Percentiles rank a stretch among this genome's conserved stretches.
These are phyloP conservation scores for Diorhabda elongata DNA, from an alignment of 1,140 invertebrate genomes.

Conservation along the genomic window DNA sequence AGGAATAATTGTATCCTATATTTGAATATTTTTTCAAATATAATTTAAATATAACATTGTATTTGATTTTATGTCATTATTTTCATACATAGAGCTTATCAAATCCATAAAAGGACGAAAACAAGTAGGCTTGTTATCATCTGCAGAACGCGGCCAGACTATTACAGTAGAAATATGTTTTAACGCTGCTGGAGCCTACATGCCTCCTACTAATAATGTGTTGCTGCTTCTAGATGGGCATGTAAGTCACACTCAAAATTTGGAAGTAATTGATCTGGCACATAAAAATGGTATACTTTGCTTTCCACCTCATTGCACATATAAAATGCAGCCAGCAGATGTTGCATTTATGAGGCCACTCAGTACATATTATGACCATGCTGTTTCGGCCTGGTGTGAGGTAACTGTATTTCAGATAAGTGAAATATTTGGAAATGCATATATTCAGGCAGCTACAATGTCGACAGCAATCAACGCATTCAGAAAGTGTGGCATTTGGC, in stretches of 20 bases:
- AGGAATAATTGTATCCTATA: slow-evolving; percentile 11
- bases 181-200: slow-evolving; percentile 28
- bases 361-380: slow-evolving; percentile 37
- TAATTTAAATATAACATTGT: slow-evolving; percentile 23
- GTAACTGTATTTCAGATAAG: too few species aligned
- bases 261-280: slow-evolving; percentile 37
- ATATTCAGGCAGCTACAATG: slow-evolving; percentile 10
- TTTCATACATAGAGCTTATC: slow-evolving; percentile 9
- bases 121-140: slow-evolving; percentile 18
- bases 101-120: slow-evolving; percentile 13
- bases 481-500: slow-evolving; percentile 10
- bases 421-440: slow-evolving; percentile 6
- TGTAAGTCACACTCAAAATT: slow-evolving; percentile 36
- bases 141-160: slow-evolving; percentile 17
- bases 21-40: slow-evolving; percentile 12
- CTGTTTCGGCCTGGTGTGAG: background rate
- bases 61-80: slow-evolving; percentile 6
- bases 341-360: slow-evolving; percentile 19
- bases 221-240: slow-evolving; percentile 38
- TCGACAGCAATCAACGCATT: slow-evolving; percentile 7
- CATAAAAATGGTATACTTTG: slow-evolving; percentile 37
- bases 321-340: slow-evolving; percentile 45
- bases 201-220: slow-evolving; percentile 33
- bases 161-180: slow-evolving; percentile 22
- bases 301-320: slow-evolving; percentile 43